A percentile compares a stretch with the other conserved stretches of the same genome.
Evolutionary conservation across 1,140 invertebrate species (phyloP).

Genomic region (Dreissena rostriformis): DNA sequence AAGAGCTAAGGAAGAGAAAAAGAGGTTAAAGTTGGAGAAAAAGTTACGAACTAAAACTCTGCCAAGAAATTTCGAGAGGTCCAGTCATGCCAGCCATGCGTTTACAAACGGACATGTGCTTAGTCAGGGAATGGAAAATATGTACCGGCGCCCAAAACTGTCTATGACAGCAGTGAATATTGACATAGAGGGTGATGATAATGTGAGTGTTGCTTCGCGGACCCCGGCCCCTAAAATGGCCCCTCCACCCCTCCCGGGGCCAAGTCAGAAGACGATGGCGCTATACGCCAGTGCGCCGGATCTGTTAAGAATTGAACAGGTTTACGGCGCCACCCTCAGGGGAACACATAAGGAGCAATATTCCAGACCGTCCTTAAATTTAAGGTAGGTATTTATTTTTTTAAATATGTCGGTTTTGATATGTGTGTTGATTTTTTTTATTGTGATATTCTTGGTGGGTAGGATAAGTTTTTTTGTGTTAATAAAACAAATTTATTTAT

Average conservation of each 20-base stretch:
- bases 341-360: conserved; percentile 18
- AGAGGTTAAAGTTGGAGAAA: conserved; percentile 62
- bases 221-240: conserved; percentile 59
- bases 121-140: conserved; percentile 64
- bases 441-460: too few species aligned
- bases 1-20: conserved; percentile 69
- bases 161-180: conserved; percentile 73
- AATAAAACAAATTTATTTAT: too few species aligned
- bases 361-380: conserved; percentile 1
- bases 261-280: conserved; percentile 60
- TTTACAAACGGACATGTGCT: conserved; percentile 61
- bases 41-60: conserved; percentile 67
- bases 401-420: too few species aligned
- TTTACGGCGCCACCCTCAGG: conserved; percentile 64
- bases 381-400: too few species aligned
- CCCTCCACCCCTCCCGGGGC: conserved; percentile 56
- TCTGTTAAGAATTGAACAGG: conserved; percentile 68
- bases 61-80: conserved; percentile 63
- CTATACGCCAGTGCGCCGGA: conserved; percentile 72
- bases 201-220: conserved; percentile 30
- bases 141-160: conserved; percentile 65
- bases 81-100: neutral
- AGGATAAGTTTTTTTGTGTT: too few species aligned
- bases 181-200: conserved; percentile 64
- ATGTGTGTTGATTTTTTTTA: too few species aligned